phyloP scores from a whole-genome alignment of 1,140 invertebrate genomes.

The Euwallacea similis region DNA sequence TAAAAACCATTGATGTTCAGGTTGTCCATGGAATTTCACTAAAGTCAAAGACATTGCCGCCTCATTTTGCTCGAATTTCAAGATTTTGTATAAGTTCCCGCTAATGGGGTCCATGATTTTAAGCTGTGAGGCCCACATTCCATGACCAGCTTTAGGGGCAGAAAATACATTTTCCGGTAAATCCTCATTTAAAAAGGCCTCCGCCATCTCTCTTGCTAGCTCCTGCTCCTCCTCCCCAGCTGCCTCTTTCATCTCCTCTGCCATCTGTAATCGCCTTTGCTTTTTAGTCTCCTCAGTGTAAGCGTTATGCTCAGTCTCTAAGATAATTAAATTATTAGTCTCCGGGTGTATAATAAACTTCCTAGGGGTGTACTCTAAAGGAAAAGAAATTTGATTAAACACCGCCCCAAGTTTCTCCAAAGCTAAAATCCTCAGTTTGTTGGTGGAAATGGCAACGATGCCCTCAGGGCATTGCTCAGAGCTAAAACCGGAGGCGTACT shows the following conservation, averaged over 20 bases:
- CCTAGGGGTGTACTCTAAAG: constrained; percentile 93
- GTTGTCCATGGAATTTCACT: constrained; percentile 57
- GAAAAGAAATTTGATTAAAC: constrained; percentile 90
- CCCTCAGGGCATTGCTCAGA: constrained; percentile 98
- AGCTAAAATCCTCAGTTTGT: constrained; percentile 95
- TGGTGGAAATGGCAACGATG: constrained; percentile 98
- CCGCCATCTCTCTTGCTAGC: constrained; percentile 94
- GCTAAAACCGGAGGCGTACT: constrained; percentile 97
- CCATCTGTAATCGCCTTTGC: constrained; percentile 82
- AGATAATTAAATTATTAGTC: constrained; percentile 87
- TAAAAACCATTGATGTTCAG: constrained; percentile 73
- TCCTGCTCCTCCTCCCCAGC: constrained; percentile 94
- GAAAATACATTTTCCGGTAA: constrained; percentile 92
- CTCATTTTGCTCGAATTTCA: constrained; percentile 94
- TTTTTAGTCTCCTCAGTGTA: constrained; percentile 97
- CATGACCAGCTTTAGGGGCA: constrained; percentile 92
- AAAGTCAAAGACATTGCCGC: constrained; percentile 84
- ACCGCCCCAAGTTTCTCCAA: constrained; percentile 98
- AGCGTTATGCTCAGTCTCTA: constrained; percentile 98
- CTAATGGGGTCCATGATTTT: constrained; percentile 88
- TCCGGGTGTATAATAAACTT: constrained; percentile 94
- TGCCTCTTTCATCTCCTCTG: constrained; percentile 94
- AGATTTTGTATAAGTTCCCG: constrained; percentile 74
- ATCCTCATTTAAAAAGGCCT: constrained; percentile 93
- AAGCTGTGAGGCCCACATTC: constrained; percentile 96